Percentiles rank a stretch among this genome's conserved stretches.
phyloP scores from a whole-genome alignment of 2,888 invertebrate species.

The Agonopterix arenella region DNA sequence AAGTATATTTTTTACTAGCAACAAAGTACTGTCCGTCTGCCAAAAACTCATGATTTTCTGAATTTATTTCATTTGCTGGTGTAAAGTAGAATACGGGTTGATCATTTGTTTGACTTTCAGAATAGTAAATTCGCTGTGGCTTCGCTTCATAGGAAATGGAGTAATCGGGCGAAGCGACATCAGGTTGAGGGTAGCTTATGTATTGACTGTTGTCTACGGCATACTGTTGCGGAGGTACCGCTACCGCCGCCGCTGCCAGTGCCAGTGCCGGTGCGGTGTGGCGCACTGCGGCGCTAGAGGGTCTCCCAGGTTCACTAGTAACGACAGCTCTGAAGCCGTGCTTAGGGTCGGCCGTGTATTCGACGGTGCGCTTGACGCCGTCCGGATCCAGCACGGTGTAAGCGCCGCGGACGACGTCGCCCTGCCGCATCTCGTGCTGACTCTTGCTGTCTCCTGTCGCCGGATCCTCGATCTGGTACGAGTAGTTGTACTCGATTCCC shows the following conservation, averaged over 20 bases:
- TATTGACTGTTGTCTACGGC: neutral
- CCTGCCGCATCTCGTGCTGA: slow-evolving; percentile 55
- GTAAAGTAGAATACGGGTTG: slow-evolving; percentile 32
- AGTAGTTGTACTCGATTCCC: slow-evolving; percentile 58
- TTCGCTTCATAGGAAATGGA: neutral
- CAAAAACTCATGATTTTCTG: slow-evolving; percentile 17
- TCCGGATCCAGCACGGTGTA: slow-evolving; percentile 66
- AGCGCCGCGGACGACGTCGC: slow-evolving; percentile 55
- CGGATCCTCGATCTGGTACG: slow-evolving; percentile 73
- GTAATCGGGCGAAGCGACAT: too few relatives aligned
- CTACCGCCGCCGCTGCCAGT: too few relatives aligned
- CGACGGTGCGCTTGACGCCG: slow-evolving; percentile 59
- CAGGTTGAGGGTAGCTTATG: neutral
- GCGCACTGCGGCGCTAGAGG: neutral
- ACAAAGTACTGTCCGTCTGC: slow-evolving; percentile 42
- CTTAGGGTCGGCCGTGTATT: slow-evolving; percentile 66
- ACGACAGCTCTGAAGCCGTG: slow-evolving; percentile 74
- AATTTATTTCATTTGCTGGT: slow-evolving; percentile 37
- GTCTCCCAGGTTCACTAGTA: slow-evolving; percentile 47
- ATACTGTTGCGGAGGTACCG: neutral
- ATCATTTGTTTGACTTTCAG: slow-evolving; percentile 9
- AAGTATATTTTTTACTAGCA: neutral
- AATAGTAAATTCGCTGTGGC: neutral
- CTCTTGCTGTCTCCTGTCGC: slow-evolving; percentile 63
- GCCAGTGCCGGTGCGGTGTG: neutral